A percentile compares a stretch with the other conserved stretches of the same genome.
These are phyloP conservation scores for Thalassophryne amazonica DNA, from an alignment of 2,797 vertebrate genomes.

Conservation along the genomic window DNA sequence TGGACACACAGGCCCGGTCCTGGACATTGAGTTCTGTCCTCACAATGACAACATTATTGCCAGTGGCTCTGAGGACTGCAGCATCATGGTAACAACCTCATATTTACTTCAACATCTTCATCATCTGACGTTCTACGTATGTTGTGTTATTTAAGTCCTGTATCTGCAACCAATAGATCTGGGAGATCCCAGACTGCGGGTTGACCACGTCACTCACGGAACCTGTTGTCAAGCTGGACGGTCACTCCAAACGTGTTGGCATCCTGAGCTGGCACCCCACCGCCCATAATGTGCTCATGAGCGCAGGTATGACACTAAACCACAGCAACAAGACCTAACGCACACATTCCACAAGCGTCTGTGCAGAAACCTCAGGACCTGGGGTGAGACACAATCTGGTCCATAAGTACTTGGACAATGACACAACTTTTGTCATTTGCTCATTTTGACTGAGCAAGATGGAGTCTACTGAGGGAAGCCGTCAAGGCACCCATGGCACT, in stretches of 20 bases:
- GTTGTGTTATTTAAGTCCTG: background rate
- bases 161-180: conserved; percentile 68
- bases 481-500: no score
- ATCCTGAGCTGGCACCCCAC: conserved; percentile 91
- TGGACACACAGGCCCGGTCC: conserved; percentile 88
- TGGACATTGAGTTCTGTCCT: conserved; percentile 91
- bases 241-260: conserved; percentile 90
- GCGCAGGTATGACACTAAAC: conserved; percentile 76
- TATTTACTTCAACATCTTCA: no score
- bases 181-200: conserved; percentile 82
- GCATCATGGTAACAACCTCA: conserved; percentile 79
- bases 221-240: conserved; percentile 87
- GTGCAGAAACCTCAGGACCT: no score
- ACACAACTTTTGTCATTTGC: no score
- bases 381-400: no score
- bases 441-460: no score
- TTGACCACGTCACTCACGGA: conserved; percentile 76
- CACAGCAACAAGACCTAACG: background rate
- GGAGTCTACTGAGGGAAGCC: no score
- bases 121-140: no score
- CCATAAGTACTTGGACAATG: no score
- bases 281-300: conserved; percentile 89
- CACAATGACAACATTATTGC: conserved; percentile 93
- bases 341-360: no score
- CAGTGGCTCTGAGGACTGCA: conserved; percentile 91